These are phyloP conservation scores for Trachymyrmex cornetzi DNA, from an alignment of 1,140 invertebrate species.

Conservation along the genomic window DNA sequence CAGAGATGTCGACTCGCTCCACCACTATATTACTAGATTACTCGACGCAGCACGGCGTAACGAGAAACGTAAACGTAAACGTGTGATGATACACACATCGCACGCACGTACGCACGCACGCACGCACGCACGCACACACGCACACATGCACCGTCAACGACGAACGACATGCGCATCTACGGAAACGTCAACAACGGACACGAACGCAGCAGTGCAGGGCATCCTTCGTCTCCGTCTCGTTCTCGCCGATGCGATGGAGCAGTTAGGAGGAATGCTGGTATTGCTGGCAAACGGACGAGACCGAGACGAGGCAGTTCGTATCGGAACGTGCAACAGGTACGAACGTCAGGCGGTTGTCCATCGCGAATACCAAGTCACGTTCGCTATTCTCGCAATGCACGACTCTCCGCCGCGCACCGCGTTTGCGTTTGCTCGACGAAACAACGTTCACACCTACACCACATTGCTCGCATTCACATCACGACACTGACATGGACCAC, in stretches of 20 bases:
- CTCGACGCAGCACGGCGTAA: not conserved
- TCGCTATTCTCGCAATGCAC: not conserved
- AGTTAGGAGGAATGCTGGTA: not conserved
- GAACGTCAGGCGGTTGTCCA: conserved; percentile 7
- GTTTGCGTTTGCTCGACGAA: not conserved
- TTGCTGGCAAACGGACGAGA: not conserved
- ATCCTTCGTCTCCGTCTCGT: not conserved
- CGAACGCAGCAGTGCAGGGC: not conserved
- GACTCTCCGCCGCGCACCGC: not conserved
- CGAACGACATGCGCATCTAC: not conserved
- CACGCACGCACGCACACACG: not conserved
- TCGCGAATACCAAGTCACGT: conserved; percentile 6
- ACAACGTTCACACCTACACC: too few species aligned
- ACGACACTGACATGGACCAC: too few species aligned
- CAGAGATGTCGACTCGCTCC: not conserved
- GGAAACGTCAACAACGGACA: conserved; percentile 37
- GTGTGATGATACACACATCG: not conserved
- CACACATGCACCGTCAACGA: not conserved
- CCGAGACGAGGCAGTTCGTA: not conserved
- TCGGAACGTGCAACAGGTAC: conserved; percentile 35
- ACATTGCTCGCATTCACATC: too few species aligned
- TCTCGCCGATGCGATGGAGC: not conserved
- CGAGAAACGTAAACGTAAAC: not conserved
- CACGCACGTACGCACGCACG: not conserved
- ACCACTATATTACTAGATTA: not conserved